Evolutionary conservation across 2,113 vertebrate species (phyloP).

Genomic region (Pedetes capensis): DNA sequence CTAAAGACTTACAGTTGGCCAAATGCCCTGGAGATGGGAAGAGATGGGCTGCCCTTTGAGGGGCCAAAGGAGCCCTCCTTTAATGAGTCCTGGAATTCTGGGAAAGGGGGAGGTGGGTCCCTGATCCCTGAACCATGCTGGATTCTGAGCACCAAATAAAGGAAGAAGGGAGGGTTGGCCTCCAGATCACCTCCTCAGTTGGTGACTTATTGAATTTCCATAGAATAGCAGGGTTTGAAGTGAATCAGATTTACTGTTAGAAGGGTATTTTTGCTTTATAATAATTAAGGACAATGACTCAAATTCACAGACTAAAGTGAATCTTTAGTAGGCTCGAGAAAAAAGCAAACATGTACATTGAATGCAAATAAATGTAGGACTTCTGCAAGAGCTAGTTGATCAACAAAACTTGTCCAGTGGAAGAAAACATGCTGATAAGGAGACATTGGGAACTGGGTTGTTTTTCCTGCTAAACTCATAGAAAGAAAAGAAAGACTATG

Average conservation of each 20-base stretch:
- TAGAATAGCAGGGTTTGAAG: neutral
- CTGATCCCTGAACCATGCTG: neutral
- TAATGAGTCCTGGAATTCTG: neutral
- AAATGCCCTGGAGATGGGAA: neutral
- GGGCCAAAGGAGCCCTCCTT: neutral
- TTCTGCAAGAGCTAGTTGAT: neutral
- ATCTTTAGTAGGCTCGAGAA: neutral
- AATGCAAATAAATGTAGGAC: neutral
- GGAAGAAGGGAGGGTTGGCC: neutral
- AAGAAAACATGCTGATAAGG: neutral
- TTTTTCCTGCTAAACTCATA: neutral
- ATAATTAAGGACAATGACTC: conserved; percentile 7
- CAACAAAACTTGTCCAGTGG: neutral
- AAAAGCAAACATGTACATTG: neutral
- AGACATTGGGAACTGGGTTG: neutral
- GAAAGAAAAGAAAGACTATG: neutral
- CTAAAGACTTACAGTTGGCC: neutral
- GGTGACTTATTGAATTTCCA: conserved; percentile 16
- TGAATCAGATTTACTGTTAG: neutral
- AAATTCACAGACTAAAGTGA: neutral
- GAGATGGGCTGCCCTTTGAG: neutral
- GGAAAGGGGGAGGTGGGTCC: neutral
- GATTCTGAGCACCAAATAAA: conserved; percentile 43
- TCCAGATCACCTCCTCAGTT: neutral
- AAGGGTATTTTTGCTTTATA: neutral